Percentiles rank a stretch among this genome's conserved stretches.
phyloP scores from a whole-genome alignment of 1,140 invertebrate genomes.

The Drosophila nasuta region DNA sequence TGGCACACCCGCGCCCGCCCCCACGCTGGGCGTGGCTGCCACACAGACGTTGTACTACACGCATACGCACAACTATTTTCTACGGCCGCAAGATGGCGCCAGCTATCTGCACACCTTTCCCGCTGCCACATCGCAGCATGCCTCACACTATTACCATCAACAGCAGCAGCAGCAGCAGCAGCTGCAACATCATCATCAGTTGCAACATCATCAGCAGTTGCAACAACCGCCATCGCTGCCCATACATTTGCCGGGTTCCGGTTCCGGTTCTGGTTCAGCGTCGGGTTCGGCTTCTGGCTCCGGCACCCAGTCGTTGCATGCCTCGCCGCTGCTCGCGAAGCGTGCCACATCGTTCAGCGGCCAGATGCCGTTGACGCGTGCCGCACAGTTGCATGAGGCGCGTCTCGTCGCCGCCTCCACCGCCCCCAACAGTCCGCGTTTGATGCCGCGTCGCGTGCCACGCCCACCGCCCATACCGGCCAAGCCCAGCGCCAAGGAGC shows the following conservation, averaged over 20 bases:
- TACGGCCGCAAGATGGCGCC: constrained; percentile 66
- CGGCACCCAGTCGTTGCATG: constrained; percentile 70
- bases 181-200: constrained; percentile 41
- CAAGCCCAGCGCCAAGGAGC: constrained; percentile 58
- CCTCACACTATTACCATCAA: constrained; percentile 53
- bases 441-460: constrained; percentile 87
- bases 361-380: constrained; percentile 67
- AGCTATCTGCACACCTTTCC: constrained; percentile 77
- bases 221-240: constrained; percentile 71
- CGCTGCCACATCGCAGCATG: constrained; percentile 38
- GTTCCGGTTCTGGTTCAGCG: constrained; percentile 15
- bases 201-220: constrained; percentile 32
- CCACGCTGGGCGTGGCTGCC: constrained; percentile 57
- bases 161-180: constrained; percentile 58
- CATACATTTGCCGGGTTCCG: constrained; percentile 40
- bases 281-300: constrained; percentile 32
- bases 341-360: constrained; percentile 82
- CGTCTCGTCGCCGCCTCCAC: constrained; percentile 86
- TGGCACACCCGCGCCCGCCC: constrained; percentile 55
- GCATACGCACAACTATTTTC: constrained; percentile 70
- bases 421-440: constrained; percentile 89
- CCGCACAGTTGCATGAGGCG: constrained; percentile 40
- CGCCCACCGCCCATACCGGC: constrained; percentile 87
- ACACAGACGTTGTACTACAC: constrained; percentile 60
- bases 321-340: constrained; percentile 76